Conservation (phyloP, 1,140 invertebrate species). For the Drosophila littoralis region DNA sequence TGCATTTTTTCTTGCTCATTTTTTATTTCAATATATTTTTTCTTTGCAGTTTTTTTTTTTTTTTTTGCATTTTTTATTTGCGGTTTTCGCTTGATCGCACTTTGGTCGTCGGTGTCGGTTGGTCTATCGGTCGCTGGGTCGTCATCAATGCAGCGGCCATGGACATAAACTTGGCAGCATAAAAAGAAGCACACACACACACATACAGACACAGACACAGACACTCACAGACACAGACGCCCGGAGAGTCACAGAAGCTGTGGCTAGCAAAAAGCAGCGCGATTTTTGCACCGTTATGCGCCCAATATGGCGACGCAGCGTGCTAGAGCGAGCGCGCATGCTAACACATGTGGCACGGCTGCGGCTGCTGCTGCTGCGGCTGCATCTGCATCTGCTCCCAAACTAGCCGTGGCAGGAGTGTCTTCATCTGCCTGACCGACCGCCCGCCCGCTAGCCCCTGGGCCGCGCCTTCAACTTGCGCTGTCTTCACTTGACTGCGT, state of each 20-base stretch:
- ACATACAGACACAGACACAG: slow-evolving; percentile 8
- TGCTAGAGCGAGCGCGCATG: slow-evolving; percentile 20
- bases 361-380: slow-evolving; percentile 20
- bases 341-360: slow-evolving; percentile 60
- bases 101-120: slow-evolving; percentile 42
- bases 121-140: slow-evolving; percentile 80
- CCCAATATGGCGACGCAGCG: slow-evolving; percentile 74
- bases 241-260: slow-evolving; percentile 24
- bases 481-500: slow-evolving; percentile 80
- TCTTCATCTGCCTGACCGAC: slow-evolving; percentile 35
- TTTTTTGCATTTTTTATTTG: slow-evolving; percentile 53
- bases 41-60: not conserved
- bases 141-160: slow-evolving; percentile 71
- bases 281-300: slow-evolving; percentile 82
- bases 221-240: slow-evolving; percentile 15
- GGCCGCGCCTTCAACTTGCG: slow-evolving; percentile 14
- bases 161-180: slow-evolving; percentile 53
- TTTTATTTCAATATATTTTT: slow-evolving; percentile 14
- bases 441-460: not conserved
- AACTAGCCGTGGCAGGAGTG: slow-evolving; percentile 63
- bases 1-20: slow-evolving; percentile 30
- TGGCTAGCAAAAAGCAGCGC: slow-evolving; percentile 65
- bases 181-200: slow-evolving; percentile 43
- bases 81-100: slow-evolving; percentile 68
- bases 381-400: slow-evolving; percentile 66